Percentiles rank a stretch among this genome's conserved stretches.
Conservation (phyloP, 2,888 invertebrate genomes). For the Dichetophora obliterata region DNA sequence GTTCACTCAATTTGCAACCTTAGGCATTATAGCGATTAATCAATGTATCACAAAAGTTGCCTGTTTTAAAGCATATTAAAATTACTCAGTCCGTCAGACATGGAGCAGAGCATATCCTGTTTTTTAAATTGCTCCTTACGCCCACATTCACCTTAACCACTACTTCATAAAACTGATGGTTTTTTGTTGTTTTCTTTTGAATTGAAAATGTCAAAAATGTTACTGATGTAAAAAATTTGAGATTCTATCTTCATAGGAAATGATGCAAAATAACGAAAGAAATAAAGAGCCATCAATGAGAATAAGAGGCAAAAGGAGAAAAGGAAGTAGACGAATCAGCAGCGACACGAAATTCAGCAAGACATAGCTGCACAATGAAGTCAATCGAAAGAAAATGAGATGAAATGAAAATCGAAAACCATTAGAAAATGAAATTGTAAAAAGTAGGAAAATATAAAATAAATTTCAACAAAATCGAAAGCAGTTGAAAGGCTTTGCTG, state of each 20-base stretch:
- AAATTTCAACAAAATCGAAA: background rate
- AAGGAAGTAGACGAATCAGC: background rate
- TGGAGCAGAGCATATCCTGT: background rate
- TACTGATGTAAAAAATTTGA: constrained; percentile 12
- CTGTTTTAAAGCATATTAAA: no score
- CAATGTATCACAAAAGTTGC: no score
- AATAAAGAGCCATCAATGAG: background rate
- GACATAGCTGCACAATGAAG: background rate
- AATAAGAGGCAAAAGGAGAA: background rate
- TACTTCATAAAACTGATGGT: background rate
- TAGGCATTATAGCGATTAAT: no score
- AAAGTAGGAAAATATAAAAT: background rate
- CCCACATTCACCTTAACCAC: background rate
- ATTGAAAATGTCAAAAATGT: background rate
- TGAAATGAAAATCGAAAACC: background rate
- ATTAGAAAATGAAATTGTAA: background rate
- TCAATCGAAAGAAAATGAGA: background rate
- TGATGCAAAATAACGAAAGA: background rate
- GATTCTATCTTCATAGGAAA: background rate
- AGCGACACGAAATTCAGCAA: background rate
- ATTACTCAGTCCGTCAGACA: background rate
- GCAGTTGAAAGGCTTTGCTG: background rate
- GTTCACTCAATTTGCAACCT: no score
- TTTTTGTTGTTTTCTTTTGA: background rate
- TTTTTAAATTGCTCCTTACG: background rate